A percentile compares a stretch with the other conserved stretches of the same genome.
Evolutionary conservation across 2,797 vertebrate species (phyloP).

Genomic region (Rhodeus uyekii): DNA sequence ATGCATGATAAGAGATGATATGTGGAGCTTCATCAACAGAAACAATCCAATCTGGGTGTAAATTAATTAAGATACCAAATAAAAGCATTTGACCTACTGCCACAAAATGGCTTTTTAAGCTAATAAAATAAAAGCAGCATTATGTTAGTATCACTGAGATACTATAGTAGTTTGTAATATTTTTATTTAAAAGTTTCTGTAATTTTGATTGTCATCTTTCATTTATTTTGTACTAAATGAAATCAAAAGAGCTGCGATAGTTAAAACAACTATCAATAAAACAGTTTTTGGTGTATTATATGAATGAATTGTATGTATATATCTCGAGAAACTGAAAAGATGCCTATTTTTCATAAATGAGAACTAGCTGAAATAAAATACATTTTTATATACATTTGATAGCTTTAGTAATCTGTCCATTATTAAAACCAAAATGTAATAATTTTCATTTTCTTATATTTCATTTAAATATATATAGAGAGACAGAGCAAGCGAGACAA

Average conservation of each 20-base stretch:
- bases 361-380: not conserved
- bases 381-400: not conserved
- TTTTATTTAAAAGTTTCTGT: not conserved
- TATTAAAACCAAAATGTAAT: too few species aligned
- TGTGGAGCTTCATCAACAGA: not conserved
- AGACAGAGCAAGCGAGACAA: too few species aligned
- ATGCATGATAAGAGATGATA: not conserved
- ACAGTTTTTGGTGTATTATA: not conserved
- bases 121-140: not conserved
- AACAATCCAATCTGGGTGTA: not conserved
- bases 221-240: not conserved
- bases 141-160: not conserved
- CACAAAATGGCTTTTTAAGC: not conserved
- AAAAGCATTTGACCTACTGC: not conserved
- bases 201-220: not conserved
- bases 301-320: not conserved
- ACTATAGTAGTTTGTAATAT: not conserved
- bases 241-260: not conserved
- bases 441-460: too few species aligned
- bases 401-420: not conserved
- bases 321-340: not conserved
- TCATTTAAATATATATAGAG: too few species aligned
- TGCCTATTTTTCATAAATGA: not conserved
- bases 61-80: not conserved
- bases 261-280: not conserved